Percentiles rank a stretch among this genome's conserved stretches.
Evolutionary conservation across 2,888 invertebrate species (phyloP).

Genomic region (Carterocephalus palaemon): DNA sequence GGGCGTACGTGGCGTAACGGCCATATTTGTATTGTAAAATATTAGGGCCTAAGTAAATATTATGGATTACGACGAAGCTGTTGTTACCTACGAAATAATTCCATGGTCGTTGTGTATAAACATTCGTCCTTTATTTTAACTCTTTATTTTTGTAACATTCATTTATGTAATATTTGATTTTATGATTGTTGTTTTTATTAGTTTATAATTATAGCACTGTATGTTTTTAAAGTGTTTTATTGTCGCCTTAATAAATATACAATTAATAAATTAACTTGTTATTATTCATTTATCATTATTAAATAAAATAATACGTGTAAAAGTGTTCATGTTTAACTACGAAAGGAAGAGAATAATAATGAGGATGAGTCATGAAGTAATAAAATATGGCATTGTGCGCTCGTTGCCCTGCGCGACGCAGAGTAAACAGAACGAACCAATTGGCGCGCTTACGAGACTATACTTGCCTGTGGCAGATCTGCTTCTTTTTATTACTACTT

Average conservation of each 20-base stretch:
- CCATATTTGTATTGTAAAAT: constrained; percentile 19
- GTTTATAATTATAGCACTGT: constrained; percentile 54
- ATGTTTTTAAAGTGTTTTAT: constrained; percentile 35
- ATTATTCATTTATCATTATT: no score
- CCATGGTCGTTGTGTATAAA: constrained; percentile 22
- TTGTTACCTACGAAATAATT: constrained; percentile 14
- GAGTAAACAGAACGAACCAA: no score
- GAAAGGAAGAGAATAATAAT: no score
- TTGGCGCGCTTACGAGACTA: no score
- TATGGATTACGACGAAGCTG: constrained; percentile 7
- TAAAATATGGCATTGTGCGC: no score
- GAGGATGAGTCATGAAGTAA: no score
- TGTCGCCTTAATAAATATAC: constrained; percentile 27
- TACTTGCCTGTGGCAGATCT: no score
- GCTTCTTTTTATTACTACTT: no score
- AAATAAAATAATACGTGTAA: no score
- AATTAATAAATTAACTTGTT: neutral
- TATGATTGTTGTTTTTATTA: constrained; percentile 54
- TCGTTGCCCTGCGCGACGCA: no score
- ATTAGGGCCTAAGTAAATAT: constrained; percentile 19
- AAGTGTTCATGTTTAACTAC: no score
- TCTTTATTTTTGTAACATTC: constrained; percentile 29
- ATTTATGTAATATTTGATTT: constrained; percentile 53
- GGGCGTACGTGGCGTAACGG: no score
- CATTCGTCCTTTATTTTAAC: constrained; percentile 29